Conservation (phyloP, 2,888 invertebrate genomes). For the Herminia tarsipennalis region DNA sequence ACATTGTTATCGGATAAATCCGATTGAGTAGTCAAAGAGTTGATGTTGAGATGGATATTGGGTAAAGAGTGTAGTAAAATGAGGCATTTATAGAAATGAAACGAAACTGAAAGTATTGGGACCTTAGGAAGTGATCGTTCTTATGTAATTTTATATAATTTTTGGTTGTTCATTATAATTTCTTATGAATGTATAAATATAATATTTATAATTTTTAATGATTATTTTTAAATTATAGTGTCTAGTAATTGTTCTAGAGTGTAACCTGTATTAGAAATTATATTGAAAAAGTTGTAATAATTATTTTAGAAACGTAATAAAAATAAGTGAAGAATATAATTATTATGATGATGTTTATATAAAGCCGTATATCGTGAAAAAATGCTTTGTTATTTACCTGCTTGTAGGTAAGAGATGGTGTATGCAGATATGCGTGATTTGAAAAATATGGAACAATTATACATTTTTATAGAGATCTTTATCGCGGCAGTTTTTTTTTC, state of each 20-base stretch:
- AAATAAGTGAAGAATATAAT: conserved; percentile 28
- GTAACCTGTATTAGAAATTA: conserved; percentile 28
- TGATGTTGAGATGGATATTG: too few species aligned
- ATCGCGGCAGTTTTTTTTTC: too few species aligned
- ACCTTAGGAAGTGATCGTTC: conserved; percentile 29
- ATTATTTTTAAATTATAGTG: conserved; percentile 12
- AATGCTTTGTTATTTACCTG: conserved; percentile 18
- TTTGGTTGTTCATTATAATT: conserved; percentile 27
- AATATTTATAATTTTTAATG: conserved; percentile 24
- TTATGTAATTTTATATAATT: conserved; percentile 10
- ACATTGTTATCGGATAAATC: too few species aligned
- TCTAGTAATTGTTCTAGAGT: conserved; percentile 23
- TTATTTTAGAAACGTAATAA: conserved; percentile 26
- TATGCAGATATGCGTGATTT: too few species aligned
- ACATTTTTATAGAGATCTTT: too few species aligned
- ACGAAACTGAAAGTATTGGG: conserved; percentile 14
- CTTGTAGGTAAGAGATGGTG: conserved; percentile 17
- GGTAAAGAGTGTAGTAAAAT: too few species aligned
- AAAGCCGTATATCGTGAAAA: conserved; percentile 19
- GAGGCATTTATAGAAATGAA: too few species aligned
- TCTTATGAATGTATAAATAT: conserved; percentile 30
- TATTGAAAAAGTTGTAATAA: conserved; percentile 23
- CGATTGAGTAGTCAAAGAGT: too few species aligned
- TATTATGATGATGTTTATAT: conserved; percentile 27
- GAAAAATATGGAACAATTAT: too few species aligned